Evolutionary conservation across 2,797 vertebrate species (phyloP).

Genomic region (Microcaecilia unicolor): DNA sequence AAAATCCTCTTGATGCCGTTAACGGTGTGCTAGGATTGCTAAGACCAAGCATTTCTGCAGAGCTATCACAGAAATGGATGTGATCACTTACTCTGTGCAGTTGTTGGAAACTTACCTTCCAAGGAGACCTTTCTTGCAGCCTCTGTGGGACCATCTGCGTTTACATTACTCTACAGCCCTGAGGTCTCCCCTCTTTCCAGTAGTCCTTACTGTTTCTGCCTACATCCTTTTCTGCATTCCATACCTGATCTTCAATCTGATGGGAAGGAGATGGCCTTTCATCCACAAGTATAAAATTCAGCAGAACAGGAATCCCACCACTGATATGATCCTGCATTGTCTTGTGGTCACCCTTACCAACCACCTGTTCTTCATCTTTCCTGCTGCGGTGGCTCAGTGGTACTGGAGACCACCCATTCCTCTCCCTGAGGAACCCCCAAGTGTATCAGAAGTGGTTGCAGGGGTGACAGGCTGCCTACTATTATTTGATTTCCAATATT

Average conservation of each 20-base stretch:
- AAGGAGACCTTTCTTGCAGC: constrained; percentile 41
- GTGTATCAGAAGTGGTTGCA: constrained; percentile 33
- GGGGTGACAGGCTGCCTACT: constrained; percentile 52
- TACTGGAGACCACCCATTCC: constrained; percentile 51
- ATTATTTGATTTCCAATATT: constrained; percentile 63
- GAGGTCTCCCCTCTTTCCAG: constrained; percentile 54
- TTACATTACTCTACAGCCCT: constrained; percentile 44
- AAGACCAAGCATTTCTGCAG: neutral
- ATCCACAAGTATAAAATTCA: constrained; percentile 57
- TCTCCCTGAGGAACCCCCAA: constrained; percentile 44
- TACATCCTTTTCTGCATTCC: constrained; percentile 52
- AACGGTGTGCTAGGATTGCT: no score
- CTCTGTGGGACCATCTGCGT: constrained; percentile 47
- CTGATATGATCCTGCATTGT: constrained; percentile 45
- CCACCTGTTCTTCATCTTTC: constrained; percentile 53
- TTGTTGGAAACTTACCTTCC: neutral
- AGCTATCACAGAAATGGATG: constrained; percentile 11
- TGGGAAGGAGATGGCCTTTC: constrained; percentile 44
- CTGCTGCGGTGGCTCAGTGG: constrained; percentile 56
- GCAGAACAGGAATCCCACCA: constrained; percentile 33
- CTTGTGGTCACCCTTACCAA: constrained; percentile 54
- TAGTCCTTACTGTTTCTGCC: constrained; percentile 49
- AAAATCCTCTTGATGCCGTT: constrained; percentile 2
- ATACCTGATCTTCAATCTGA: constrained; percentile 48
- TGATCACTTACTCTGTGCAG: neutral